Conservation (phyloP, 2,888 invertebrate genomes). For the Cantharis rustica region DNA sequence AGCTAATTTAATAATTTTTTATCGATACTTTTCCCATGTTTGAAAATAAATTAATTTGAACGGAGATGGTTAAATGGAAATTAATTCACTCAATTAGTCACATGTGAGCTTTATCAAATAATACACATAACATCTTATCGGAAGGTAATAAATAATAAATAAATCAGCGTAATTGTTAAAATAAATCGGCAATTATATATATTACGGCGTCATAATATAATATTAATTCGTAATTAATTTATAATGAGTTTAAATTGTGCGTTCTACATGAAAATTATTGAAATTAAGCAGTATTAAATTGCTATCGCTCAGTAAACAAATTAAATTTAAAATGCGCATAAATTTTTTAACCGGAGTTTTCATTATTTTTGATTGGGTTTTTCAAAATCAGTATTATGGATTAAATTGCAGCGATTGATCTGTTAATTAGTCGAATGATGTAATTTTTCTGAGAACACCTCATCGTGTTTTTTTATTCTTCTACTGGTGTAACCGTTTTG, state of each 20-base stretch:
- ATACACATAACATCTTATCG: constrained; percentile 5
- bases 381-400: neutral
- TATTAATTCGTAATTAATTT: neutral
- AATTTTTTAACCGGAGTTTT: neutral
- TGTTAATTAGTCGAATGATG: neutral
- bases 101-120: neutral
- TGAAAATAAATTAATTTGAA: neutral
- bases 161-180: neutral
- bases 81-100: neutral
- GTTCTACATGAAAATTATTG: neutral
- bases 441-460: neutral
- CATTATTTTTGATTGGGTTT: neutral
- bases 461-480: neutral
- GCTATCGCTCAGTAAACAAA: neutral
- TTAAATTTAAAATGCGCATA: neutral
- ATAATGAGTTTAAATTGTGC: neutral
- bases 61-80: neutral
- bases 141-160: neutral
- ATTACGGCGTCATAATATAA: neutral
- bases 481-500: neutral
- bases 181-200: constrained; percentile 1
- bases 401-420: neutral
- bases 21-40: neutral
- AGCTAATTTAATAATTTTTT: neutral
- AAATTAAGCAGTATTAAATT: neutral